Conservation (phyloP, 2,113 vertebrate species). For the Illadopsis cleaveri region DNA sequence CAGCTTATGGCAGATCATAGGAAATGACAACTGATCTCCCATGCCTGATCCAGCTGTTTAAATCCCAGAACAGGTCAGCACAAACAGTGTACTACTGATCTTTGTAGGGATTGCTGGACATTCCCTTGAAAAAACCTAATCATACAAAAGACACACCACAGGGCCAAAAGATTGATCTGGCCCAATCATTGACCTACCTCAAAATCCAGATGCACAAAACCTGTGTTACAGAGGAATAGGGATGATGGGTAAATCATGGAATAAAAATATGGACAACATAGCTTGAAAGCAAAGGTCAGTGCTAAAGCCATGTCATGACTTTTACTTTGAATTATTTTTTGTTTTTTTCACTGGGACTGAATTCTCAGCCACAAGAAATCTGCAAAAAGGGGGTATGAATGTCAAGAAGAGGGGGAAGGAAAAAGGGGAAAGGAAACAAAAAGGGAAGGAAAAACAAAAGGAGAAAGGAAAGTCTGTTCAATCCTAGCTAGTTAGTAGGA, state of each 20-base stretch:
- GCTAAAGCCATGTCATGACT: background rate
- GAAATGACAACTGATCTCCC: background rate
- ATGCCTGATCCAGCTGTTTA: background rate
- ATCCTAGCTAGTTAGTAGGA: background rate
- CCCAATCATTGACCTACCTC: background rate
- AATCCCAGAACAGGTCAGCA: background rate
- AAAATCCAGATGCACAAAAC: background rate
- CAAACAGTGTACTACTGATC: background rate
- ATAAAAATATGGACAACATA: background rate
- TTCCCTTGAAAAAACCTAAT: background rate
- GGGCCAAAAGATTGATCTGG: background rate
- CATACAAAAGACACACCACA: background rate
- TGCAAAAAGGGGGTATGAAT: background rate
- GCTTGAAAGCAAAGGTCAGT: background rate
- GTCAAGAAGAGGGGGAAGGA: background rate
- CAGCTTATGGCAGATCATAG: background rate
- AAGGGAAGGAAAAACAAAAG: background rate
- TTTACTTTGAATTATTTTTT: background rate
- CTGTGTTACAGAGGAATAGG: background rate
- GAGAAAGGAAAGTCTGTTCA: background rate
- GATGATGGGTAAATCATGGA: background rate
- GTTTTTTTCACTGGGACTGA: background rate
- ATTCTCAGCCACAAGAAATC: background rate
- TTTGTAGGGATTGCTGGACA: background rate
- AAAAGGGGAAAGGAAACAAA: background rate